Evolutionary conservation across 2,888 invertebrate genomes (phyloP), one percentile per base, ranked within the genome.

Genomic region (Apamea monoglypha): DNA sequence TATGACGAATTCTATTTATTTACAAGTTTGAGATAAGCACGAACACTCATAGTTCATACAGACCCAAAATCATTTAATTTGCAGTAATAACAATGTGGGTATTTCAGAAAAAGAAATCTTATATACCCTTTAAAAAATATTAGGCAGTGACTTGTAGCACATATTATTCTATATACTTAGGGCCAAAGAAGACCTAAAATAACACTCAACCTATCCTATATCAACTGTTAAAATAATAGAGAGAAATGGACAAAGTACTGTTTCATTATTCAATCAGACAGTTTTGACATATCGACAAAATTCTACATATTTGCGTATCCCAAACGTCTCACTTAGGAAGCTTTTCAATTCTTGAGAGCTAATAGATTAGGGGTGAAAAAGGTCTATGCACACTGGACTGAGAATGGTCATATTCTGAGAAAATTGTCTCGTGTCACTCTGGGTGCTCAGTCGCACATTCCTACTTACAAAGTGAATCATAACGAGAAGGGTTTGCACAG

Each of bases 401-500:
- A 61, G 61, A 73, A 66, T 64, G 80, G 50, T 72, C 32, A 75
- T 74, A 64, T 66, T 63, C 67, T 61, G 25, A 53, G 67, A 80
- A 77, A 82, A 78, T 67, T 77, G 32, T 76, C 29, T 53, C 47
- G 16, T 47, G 61, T 69, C 56, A 63, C 70, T 36, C 40, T 44
- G 47, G 53, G 59, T 47, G 36, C 47, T 74, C 56, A 67, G 61
- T 77, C 63, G n/a, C 25, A 74, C n/a, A 47, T 44, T 36, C 66
- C 71, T 56, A 44, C 66, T 76, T 53, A 56, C 67, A 76, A 76
- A 76, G 74, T 75, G 75, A 70, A 70, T 67, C 59, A 75, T 86
- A 81, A 88, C 53, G 74, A 80, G 64, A 44, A 71, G 32, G 40
- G 50, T 44, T 78, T 74, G 74, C 61, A 72, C 83, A 86, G 82